Percentiles rank a stretch among this genome's conserved stretches.
phyloP scores from a whole-genome alignment of 2,113 vertebrate species.

The Bostrychus sinensis region DNA sequence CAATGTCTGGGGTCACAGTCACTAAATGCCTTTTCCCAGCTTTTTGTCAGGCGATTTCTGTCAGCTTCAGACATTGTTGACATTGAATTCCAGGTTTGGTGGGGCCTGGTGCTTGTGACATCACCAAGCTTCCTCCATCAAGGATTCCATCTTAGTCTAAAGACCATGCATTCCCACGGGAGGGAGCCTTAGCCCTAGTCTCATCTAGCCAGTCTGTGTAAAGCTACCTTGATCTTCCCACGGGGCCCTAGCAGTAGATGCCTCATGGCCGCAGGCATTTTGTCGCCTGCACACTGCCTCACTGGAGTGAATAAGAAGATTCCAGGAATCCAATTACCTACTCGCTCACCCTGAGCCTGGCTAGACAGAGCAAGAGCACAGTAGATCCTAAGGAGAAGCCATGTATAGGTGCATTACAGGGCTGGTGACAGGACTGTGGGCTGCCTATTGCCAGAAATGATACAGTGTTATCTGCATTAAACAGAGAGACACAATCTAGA shows the following conservation, averaged over 20 bases:
- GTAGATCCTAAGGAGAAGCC: conserved; percentile 33
- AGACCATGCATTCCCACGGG: conserved; percentile 43
- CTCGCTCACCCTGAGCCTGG: conserved; percentile 52
- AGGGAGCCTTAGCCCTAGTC: conserved; percentile 41
- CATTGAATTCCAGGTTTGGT: conserved; percentile 28
- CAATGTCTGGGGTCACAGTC: conserved; percentile 7
- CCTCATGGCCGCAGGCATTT: conserved; percentile 66
- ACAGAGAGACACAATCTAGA: conserved; percentile 39
- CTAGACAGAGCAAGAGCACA: conserved; percentile 49
- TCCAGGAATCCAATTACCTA: conserved; percentile 75
- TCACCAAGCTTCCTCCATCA: conserved; percentile 28
- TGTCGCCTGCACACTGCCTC: conserved; percentile 63
- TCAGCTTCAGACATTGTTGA: conserved; percentile 13
- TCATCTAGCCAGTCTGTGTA: conserved; percentile 54
- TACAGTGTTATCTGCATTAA: conserved; percentile 46
- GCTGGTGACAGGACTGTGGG: conserved; percentile 30
- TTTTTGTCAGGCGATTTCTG: neutral
- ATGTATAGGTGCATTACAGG: conserved; percentile 18
- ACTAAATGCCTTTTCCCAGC: conserved; percentile 1
- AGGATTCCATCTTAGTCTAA: conserved; percentile 32
- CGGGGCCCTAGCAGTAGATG: conserved; percentile 47
- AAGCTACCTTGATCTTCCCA: conserved; percentile 69
- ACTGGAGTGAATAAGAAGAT: conserved; percentile 74
- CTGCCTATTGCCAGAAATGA: conserved; percentile 15
- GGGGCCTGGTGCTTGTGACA: conserved; percentile 24